These are phyloP conservation scores for Liasis olivaceus DNA, from an alignment of 2,797 vertebrate species.

Conservation along the genomic window DNA sequence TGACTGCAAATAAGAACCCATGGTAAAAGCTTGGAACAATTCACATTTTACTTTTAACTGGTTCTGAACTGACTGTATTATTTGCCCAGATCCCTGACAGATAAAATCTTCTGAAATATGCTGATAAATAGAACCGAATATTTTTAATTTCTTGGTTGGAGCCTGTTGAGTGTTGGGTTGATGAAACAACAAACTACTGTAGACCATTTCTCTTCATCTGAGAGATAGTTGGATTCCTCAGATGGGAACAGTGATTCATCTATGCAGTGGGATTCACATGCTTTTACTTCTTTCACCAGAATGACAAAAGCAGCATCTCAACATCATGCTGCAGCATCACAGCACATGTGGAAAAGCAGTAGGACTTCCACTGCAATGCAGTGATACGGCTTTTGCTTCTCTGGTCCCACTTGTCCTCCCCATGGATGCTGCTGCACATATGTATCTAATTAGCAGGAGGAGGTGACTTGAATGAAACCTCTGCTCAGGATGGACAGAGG, in stretches of 20 bases:
- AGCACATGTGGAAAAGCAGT: neutral
- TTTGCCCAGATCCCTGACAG: conserved; percentile 19
- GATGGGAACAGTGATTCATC: neutral
- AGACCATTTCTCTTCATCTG: neutral
- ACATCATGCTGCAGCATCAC: neutral
- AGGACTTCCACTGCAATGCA: neutral
- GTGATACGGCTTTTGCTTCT: neutral
- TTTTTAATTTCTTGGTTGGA: conserved; percentile 10
- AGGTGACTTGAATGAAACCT: neutral
- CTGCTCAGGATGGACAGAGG: too few species aligned
- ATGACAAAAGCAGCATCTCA: neutral
- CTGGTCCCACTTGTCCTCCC: neutral
- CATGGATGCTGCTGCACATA: neutral
- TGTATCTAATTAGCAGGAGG: neutral
- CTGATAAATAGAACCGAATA: conserved; percentile 19
- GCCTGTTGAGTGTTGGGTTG: neutral
- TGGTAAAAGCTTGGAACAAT: neutral
- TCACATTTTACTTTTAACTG: conserved; percentile 2
- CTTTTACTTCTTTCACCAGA: neutral
- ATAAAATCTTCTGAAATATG: neutral
- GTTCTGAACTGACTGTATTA: neutral
- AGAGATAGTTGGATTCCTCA: neutral
- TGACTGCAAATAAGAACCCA: neutral
- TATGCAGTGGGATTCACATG: neutral
- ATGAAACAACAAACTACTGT: neutral